These are phyloP conservation scores for Oncopodura yosiiana DNA, from an alignment of 1,140 invertebrate genomes.

Conservation along the genomic window DNA sequence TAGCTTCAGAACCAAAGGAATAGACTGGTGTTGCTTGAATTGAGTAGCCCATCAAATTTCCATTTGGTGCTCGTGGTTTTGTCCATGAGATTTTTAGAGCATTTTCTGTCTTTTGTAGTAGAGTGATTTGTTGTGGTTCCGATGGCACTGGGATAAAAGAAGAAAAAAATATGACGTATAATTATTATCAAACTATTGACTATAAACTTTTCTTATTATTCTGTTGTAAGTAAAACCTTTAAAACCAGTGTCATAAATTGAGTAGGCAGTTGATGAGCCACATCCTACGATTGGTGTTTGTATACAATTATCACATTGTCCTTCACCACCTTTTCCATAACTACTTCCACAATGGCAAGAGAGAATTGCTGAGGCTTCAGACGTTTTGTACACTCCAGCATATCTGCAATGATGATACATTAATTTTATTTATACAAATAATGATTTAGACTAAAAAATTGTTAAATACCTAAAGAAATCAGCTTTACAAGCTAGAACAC, in stretches of 20 bases:
- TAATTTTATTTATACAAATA: not conserved
- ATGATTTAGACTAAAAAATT: not conserved
- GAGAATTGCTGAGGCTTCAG: not conserved
- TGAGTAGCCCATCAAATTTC: slow-evolving; percentile 49
- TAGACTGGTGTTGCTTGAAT: slow-evolving; percentile 39
- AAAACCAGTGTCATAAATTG: slow-evolving; percentile 44
- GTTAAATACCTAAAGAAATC: slow-evolving; percentile 15
- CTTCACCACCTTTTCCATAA: slow-evolving; percentile 38
- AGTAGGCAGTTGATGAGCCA: slow-evolving; percentile 42
- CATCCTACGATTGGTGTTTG: slow-evolving; percentile 38
- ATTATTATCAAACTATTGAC: not conserved
- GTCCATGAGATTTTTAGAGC: slow-evolving; percentile 48
- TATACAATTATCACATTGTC: slow-evolving; percentile 41
- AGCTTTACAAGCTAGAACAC: slow-evolving; percentile 12
- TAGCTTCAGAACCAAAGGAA: not conserved
- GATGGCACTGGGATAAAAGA: slow-evolving; percentile 35
- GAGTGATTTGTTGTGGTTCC: slow-evolving; percentile 28
- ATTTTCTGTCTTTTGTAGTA: slow-evolving; percentile 32
- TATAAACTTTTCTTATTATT: slow-evolving; percentile 1
- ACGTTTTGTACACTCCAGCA: slow-evolving; percentile 25
- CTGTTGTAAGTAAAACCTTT: slow-evolving; percentile 39
- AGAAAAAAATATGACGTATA: slow-evolving; percentile 1
- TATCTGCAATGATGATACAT: slow-evolving; percentile 14
- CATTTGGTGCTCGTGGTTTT: slow-evolving; percentile 50
- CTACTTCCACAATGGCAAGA: slow-evolving; percentile 43